A percentile compares a stretch with the other conserved stretches of the same genome.
Conservation (phyloP, 2,797 vertebrate genomes). For the Aplochiton taeniatus region DNA sequence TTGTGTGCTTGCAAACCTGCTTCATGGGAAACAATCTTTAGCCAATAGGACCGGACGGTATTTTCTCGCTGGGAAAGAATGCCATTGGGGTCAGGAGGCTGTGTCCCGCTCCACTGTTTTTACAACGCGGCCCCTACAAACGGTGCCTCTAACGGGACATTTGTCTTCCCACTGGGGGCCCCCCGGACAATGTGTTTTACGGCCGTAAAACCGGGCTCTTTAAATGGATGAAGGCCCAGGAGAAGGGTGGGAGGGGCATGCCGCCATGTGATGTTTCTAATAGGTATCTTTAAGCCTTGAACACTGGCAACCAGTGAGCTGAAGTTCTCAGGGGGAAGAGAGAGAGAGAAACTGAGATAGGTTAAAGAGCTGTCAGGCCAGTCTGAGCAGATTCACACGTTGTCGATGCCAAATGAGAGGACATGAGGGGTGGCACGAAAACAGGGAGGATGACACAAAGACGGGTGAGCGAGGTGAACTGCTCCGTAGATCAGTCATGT, state of each 20-base stretch:
- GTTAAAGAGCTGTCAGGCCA: slow-evolving; percentile 19
- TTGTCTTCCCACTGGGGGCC: slow-evolving; percentile 31
- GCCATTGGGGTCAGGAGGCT: slow-evolving; percentile 3
- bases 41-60: slow-evolving; percentile 8
- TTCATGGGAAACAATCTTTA: slow-evolving; percentile 14
- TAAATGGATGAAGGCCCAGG: slow-evolving; percentile 13
- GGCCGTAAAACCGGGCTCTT: slow-evolving; percentile 48
- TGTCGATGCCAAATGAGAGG: slow-evolving; percentile 61
- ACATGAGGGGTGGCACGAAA: slow-evolving; percentile 36
- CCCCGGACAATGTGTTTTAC: slow-evolving; percentile 46
- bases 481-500: not conserved
- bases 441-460: slow-evolving; percentile 12
- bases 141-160: slow-evolving; percentile 38
- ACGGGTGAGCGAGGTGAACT: slow-evolving; percentile 3
- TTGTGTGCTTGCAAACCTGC: slow-evolving; percentile 38
- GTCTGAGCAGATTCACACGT: slow-evolving; percentile 52
- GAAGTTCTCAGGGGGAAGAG: slow-evolving; percentile 36
- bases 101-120: slow-evolving; percentile 34
- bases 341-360: slow-evolving; percentile 15
- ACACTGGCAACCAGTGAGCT: slow-evolving; percentile 44
- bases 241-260: not conserved
- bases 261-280: slow-evolving; percentile 63
- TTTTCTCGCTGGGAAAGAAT: slow-evolving; percentile 23
- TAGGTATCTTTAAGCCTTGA: slow-evolving; percentile 53
- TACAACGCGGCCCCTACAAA: slow-evolving; percentile 50